A percentile compares a stretch with the other conserved stretches of the same genome.
Conservation (phyloP, 2,113 vertebrate species). For the Acinonyx jubatus region DNA sequence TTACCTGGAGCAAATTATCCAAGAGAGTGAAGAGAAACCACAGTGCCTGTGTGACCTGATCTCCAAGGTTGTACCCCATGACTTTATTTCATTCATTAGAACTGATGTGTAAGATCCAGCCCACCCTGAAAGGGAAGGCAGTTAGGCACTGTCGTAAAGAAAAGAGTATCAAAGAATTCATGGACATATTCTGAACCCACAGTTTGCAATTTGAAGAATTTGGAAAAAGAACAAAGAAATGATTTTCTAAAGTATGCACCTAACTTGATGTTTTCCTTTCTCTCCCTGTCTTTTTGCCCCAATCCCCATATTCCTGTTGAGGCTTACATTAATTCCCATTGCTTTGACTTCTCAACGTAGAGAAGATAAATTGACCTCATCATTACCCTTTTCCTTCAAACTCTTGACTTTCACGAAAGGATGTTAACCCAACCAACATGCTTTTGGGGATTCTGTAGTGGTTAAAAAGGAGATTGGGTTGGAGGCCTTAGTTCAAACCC, state of each 20-base stretch:
- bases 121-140: too few relatives aligned
- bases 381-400: not conserved
- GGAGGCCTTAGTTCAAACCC: not conserved
- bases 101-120: not conserved
- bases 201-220: not conserved
- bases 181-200: not conserved
- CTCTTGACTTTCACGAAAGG: not conserved
- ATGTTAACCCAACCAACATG: not conserved
- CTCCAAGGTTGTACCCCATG: accelerated
- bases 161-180: too few relatives aligned
- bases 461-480: not conserved
- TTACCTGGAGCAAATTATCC: not conserved
- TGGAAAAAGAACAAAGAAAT: not conserved
- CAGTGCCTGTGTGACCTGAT: not conserved
- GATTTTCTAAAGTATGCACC: not conserved
- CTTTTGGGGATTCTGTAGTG: not conserved
- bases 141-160: not conserved
- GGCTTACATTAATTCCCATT: too few relatives aligned
- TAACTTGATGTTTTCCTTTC: too few relatives aligned
- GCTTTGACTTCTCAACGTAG: not conserved
- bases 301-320: accelerated
- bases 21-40: not conserved
- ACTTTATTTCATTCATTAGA: not conserved
- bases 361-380: not conserved
- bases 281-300: accelerated